Percentiles rank a stretch among this genome's conserved stretches.
These are phyloP conservation scores for Oenanthe oenanthe DNA, from an alignment of 2,113 vertebrate species.

Conservation along the genomic window DNA sequence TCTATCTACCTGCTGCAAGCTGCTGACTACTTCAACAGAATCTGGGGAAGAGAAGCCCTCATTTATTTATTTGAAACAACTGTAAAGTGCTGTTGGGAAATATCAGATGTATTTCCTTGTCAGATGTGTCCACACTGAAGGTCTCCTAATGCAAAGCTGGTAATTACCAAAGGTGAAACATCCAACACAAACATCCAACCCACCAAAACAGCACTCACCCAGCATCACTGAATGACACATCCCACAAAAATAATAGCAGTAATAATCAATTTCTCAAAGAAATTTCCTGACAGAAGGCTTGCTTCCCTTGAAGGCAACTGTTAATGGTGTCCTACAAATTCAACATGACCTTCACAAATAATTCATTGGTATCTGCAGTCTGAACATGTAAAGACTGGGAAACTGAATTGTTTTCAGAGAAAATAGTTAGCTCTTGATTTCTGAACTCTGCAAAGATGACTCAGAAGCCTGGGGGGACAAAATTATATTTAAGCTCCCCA, in stretches of 20 bases:
- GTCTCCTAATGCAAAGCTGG: not conserved
- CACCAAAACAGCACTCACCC: not conserved
- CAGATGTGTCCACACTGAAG: not conserved
- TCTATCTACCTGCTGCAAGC: conserved; percentile 2
- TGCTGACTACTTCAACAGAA: conserved; percentile 36
- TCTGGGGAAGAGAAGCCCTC: not conserved
- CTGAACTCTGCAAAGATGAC: not conserved
- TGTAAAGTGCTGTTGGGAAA: not conserved
- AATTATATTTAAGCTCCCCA: not conserved
- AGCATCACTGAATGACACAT: not conserved
- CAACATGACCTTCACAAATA: conserved; percentile 27
- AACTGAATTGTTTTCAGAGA: not conserved
- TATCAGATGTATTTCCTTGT: conserved; percentile 3
- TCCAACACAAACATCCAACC: not conserved
- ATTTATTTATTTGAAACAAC: conserved; percentile 40
- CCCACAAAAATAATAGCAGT: not conserved
- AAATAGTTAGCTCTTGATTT: not conserved
- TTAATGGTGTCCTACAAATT: conserved; percentile 2
- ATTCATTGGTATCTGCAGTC: not conserved
- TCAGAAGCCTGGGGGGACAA: not conserved
- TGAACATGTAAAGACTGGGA: not conserved
- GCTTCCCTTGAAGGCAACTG: conserved; percentile 12
- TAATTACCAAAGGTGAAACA: conserved; percentile 40
- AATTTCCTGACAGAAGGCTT: conserved; percentile 3
- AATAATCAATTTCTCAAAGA: conserved; percentile 30